Conservation (phyloP, 2,797 vertebrate genomes). For the Propithecus perrieri region DNA sequence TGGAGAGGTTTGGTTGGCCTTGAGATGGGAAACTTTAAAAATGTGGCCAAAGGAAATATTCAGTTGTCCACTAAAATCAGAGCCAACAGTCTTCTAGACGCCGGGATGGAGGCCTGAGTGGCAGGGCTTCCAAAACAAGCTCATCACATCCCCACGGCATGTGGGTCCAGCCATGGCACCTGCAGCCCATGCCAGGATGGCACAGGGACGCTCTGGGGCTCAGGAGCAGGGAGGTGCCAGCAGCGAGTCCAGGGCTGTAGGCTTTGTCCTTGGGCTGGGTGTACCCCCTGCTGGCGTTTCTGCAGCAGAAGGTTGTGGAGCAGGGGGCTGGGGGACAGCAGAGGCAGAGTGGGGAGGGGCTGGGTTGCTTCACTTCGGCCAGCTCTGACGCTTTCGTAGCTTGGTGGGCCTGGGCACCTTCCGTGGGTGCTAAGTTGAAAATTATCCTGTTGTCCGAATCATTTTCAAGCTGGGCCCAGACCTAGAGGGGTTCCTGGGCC, state of each 20-base stretch:
- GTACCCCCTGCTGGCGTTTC: not conserved
- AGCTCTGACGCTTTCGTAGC: not conserved
- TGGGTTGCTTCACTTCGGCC: too few species aligned
- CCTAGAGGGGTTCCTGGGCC: not conserved
- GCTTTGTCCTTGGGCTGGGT: not conserved
- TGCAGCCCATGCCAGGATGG: accelerated
- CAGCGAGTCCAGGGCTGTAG: accelerated
- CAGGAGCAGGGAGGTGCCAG: not conserved
- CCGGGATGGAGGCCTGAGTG: not conserved
- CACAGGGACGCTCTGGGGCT: not conserved
- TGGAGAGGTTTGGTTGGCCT: not conserved
- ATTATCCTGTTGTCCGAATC: not conserved
- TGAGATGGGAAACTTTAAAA: not conserved
- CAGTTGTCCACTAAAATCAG: not conserved
- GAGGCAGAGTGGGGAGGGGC: too few species aligned
- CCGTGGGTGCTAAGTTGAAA: not conserved
- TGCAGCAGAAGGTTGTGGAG: not conserved
- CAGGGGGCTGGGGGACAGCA: too few species aligned
- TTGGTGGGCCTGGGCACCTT: not conserved
- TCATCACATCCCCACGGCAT: not conserved
- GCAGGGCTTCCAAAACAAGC: not conserved
- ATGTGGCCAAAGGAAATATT: not conserved
- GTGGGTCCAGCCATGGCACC: not conserved
- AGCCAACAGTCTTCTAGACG: not conserved
- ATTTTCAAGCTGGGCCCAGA: not conserved